Evolutionary conservation across 2,113 vertebrate genomes (phyloP).

Genomic region (Tychaedon coryphoeus): DNA sequence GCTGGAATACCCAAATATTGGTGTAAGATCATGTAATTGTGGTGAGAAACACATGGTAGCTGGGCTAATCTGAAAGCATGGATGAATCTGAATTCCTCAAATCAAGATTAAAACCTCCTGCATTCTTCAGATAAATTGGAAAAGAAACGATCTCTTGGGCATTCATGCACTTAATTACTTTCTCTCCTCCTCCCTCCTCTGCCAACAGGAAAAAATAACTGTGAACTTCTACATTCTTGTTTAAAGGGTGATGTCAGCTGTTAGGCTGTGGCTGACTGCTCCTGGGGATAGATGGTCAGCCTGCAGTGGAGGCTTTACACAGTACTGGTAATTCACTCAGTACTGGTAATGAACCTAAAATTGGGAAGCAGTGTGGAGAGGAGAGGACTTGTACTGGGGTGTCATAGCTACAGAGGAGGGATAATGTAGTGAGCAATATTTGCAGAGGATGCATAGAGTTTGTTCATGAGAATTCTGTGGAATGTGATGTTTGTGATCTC

Average conservation of each 20-base stretch:
- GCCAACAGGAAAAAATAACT: background rate
- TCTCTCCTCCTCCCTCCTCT: background rate
- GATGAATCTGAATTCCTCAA: background rate
- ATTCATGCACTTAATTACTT: constrained; percentile 19
- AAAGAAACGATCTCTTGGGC: background rate
- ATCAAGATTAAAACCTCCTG: background rate
- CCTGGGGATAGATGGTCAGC: background rate
- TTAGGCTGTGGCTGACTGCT: background rate
- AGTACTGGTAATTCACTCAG: background rate
- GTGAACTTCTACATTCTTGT: background rate
- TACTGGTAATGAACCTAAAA: background rate
- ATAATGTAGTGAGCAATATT: background rate
- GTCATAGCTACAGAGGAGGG: background rate
- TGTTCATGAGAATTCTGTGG: background rate
- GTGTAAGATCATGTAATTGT: background rate
- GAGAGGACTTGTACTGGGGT: background rate
- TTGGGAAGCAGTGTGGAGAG: background rate
- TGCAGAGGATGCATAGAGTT: background rate
- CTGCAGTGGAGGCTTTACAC: background rate
- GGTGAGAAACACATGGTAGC: background rate
- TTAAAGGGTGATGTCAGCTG: background rate
- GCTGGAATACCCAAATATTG: background rate
- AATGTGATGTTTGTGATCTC: background rate
- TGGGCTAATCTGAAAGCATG: background rate
- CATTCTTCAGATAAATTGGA: background rate